Evolutionary conservation across 2,888 invertebrate species (phyloP).

Genomic region (Prionchulus punctatus): DNA sequence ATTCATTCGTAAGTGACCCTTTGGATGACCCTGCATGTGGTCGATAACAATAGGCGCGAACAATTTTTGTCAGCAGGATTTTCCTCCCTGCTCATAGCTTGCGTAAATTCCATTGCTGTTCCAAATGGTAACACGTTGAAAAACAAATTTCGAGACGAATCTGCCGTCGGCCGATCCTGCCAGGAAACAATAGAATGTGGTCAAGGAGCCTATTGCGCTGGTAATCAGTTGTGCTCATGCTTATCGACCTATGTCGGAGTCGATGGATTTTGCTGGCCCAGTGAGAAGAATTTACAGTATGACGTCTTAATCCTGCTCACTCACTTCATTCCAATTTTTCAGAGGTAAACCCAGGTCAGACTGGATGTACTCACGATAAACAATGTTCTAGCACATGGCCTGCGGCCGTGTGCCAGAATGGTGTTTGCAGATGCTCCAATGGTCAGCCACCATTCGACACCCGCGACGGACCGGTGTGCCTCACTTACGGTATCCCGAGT

Average conservation of each 20-base stretch:
- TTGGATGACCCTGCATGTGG: no score
- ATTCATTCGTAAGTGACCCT: no score
- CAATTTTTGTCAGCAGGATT: no score
- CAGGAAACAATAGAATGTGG: constrained; percentile 28
- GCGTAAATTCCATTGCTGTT: no score
- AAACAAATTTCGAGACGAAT: no score
- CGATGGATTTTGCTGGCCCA: constrained; percentile 30
- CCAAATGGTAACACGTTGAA: no score
- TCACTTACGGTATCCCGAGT: not conserved
- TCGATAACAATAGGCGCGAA: no score
- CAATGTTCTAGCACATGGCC: constrained; percentile 29
- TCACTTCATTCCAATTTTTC: constrained; percentile 6
- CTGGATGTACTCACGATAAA: constrained; percentile 23
- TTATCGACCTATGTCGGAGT: constrained; percentile 30
- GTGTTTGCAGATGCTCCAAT: constrained; percentile 24
- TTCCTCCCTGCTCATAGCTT: no score
- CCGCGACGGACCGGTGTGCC: not conserved
- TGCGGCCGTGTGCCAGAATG: constrained; percentile 20
- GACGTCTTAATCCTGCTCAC: not conserved
- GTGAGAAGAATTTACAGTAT: constrained; percentile 16
- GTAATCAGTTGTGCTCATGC: constrained; percentile 31
- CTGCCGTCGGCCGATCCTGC: constrained; percentile 23
- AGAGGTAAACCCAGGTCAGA: constrained; percentile 27
- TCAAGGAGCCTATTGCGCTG: constrained; percentile 29
- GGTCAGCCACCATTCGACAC: not conserved